phyloP scores from a whole-genome alignment of 2,797 vertebrate genomes.

The Sebastiscus tertius region DNA sequence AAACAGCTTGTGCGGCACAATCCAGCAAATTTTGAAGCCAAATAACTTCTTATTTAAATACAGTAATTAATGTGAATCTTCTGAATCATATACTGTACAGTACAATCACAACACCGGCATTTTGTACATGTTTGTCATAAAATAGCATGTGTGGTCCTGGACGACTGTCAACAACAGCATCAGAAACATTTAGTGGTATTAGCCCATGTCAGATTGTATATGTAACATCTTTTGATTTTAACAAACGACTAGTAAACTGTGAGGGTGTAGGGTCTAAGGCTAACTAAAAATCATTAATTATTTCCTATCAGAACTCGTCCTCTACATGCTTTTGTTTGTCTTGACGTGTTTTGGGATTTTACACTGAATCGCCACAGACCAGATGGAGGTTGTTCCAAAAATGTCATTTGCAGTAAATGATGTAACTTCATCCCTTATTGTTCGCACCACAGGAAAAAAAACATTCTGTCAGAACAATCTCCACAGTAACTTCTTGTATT shows the following conservation, averaged over 20 bases:
- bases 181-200: neutral
- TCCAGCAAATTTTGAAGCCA: neutral
- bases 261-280: neutral
- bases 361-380: slow-evolving; percentile 65
- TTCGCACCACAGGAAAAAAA: slow-evolving; percentile 46
- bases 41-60: neutral
- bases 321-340: slow-evolving; percentile 51
- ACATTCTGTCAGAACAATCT: slow-evolving; percentile 70
- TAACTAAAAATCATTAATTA: slow-evolving; percentile 26
- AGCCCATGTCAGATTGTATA: neutral
- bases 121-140: neutral
- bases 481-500: slow-evolving; percentile 64
- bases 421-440: slow-evolving; percentile 67
- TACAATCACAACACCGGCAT: neutral
- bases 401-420: slow-evolving; percentile 71
- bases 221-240: neutral
- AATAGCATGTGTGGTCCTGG: neutral
- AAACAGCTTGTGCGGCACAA: neutral
- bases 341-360: slow-evolving; percentile 53
- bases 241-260: neutral
- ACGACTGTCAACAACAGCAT: neutral
- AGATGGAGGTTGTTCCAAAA: slow-evolving; percentile 75
- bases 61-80: neutral
- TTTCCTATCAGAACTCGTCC: slow-evolving; percentile 43
- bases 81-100: neutral